Conservation (phyloP, 2,888 invertebrate genomes). For the Erynnis tages region DNA sequence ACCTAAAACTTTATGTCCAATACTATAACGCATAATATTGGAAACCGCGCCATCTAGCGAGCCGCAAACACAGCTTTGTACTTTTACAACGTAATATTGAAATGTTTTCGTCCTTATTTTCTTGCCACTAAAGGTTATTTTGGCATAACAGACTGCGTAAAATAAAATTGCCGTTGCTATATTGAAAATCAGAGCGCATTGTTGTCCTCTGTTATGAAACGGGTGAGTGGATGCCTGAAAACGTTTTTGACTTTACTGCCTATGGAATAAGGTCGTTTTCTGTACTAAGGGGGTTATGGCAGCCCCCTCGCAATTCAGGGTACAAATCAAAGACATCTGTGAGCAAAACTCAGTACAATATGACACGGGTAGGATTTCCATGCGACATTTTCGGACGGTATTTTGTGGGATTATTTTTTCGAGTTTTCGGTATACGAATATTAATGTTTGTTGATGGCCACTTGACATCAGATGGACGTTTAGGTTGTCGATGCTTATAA, state of each 20-base stretch:
- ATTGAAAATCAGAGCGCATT: slow-evolving; percentile 40
- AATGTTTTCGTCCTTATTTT: neutral
- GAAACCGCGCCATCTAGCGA: slow-evolving; percentile 2
- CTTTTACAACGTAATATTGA: neutral
- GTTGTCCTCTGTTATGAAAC: slow-evolving; percentile 30
- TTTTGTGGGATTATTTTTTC: neutral
- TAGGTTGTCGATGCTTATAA: too few relatives aligned
- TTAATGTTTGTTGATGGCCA: too few relatives aligned
- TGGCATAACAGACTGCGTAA: too few relatives aligned
- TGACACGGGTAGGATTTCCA: slow-evolving; percentile 30
- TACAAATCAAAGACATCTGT: slow-evolving; percentile 48
- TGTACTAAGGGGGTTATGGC: neutral
- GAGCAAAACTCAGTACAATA: slow-evolving; percentile 38
- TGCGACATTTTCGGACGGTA: slow-evolving; percentile 4
- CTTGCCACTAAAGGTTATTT: too few relatives aligned
- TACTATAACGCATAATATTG: slow-evolving; percentile 7
- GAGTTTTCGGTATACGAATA: too few relatives aligned
- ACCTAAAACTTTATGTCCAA: slow-evolving; percentile 5
- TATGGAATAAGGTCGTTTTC: neutral
- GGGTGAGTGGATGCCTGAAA: slow-evolving; percentile 21
- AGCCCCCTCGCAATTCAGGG: slow-evolving; percentile 30
- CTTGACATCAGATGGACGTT: too few relatives aligned
- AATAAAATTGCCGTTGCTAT: slow-evolving; percentile 24
- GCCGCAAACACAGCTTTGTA: neutral
- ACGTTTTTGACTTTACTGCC: neutral